These are phyloP conservation scores for Xylota segnis DNA, from an alignment of 2,888 invertebrate genomes.

Conservation along the genomic window DNA sequence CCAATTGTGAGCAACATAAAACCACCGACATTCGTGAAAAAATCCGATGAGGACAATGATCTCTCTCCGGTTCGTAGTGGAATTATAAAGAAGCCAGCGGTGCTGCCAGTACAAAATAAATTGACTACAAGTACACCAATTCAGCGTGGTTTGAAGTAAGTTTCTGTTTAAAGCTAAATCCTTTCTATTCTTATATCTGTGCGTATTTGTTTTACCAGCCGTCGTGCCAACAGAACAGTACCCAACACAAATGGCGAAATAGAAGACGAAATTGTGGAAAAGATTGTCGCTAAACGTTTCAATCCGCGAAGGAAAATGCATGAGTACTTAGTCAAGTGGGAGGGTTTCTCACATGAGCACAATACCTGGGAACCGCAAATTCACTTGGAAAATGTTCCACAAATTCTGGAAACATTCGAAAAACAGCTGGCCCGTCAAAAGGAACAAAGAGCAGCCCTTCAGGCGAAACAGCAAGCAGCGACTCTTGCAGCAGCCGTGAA, in stretches of 20 bases:
- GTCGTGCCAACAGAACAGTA: conserved; percentile 81
- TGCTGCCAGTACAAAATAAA: conserved; percentile 51
- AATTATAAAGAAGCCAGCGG: conserved; percentile 77
- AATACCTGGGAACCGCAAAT: conserved; percentile 94
- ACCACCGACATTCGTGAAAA: conserved; percentile 77
- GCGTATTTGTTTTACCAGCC: conserved; percentile 77
- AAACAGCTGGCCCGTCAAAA: conserved; percentile 91
- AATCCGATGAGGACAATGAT: conserved; percentile 77
- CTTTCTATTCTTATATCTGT: neutral
- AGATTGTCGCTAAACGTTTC: conserved; percentile 93
- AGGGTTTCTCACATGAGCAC: conserved; percentile 91
- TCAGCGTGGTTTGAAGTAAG: conserved; percentile 49
- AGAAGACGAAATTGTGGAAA: conserved; percentile 91
- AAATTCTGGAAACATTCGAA: conserved; percentile 92
- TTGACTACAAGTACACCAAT: conserved; percentile 62
- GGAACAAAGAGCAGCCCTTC: conserved; percentile 87
- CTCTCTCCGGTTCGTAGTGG: conserved; percentile 69
- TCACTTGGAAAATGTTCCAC: conserved; percentile 91
- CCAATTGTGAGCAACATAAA: conserved; percentile 78
- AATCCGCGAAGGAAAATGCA: conserved; percentile 91
- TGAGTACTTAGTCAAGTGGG: conserved; percentile 95
- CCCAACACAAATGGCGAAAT: conserved; percentile 81
- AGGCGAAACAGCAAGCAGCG: conserved; percentile 80
- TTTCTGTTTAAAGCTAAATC: neutral
- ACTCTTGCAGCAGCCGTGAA: conserved; percentile 75